Evolutionary conservation across 2,888 invertebrate genomes (phyloP).

Genomic region (Sipha maydis): DNA sequence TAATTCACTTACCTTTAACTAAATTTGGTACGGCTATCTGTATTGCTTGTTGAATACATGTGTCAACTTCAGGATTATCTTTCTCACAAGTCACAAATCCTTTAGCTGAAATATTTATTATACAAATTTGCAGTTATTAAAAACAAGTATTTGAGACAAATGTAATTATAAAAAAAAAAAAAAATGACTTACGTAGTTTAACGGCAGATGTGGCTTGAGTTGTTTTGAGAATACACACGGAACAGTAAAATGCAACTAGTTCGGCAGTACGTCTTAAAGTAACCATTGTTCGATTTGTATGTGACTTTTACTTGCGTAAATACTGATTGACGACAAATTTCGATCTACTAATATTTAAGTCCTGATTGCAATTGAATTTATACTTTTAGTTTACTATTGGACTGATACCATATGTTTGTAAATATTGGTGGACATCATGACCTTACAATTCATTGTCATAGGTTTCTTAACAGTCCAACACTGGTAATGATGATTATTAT

Average conservation of each 20-base stretch:
- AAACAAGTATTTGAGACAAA: not conserved
- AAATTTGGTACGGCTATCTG: constrained; percentile 64
- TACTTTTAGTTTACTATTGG: constrained; percentile 12
- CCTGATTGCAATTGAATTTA: not conserved
- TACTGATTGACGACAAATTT: not conserved
- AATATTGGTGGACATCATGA: constrained; percentile 32
- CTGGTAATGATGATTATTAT: constrained; percentile 24
- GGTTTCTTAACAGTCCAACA: not conserved
- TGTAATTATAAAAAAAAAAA: not conserved
- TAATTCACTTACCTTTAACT: constrained; percentile 59
- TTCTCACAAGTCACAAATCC: constrained; percentile 66
- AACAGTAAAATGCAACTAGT: not conserved
- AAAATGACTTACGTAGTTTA: constrained; percentile 37
- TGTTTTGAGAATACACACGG: constrained; percentile 4
- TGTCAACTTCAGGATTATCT: constrained; percentile 65
- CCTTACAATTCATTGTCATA: constrained; percentile 48
- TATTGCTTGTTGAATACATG: constrained; percentile 65
- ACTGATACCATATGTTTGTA: not conserved
- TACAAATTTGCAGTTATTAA: not conserved
- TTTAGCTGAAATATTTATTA: constrained; percentile 65
- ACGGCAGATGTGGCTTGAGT: not conserved
- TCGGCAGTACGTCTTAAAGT: not conserved
- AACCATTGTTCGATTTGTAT: not conserved
- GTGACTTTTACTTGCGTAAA: not conserved
- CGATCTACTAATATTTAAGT: constrained; percentile 8